Evolutionary conservation across 30 jellyfish, hydroid and myxozoan genomes (phyloP), one percentile per base, ranked within the genome.

Genomic region (Aurelia aurita complex sp. Pacific): DNA sequence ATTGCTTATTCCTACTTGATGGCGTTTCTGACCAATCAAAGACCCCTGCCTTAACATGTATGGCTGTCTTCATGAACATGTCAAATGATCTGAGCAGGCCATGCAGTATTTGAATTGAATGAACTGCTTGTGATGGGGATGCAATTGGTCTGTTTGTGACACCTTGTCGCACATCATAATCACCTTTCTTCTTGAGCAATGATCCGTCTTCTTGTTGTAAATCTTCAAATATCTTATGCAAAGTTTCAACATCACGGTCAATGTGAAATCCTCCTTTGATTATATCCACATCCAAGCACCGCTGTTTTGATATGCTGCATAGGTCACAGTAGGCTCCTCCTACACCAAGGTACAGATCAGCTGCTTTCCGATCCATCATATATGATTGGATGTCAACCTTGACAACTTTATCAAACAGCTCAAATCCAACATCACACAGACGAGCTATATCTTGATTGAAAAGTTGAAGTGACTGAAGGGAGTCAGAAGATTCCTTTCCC

Each of bases 401-500:
- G 3, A 59, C 84, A 67, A 12, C 29, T 46, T 46, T 54, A 15
- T 67, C 86, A 32, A n/a, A 10, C 32, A 61, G 18, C 52, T 29
- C 4, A 17, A 13, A 29, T 12, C 77, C 57, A 12, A 11, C 86
- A 2, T 50, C 83, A 12, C 35, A 3, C 51, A 36, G 32, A 12
- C 3, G 50, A 42, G 82, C 36, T 51, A 10, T 17, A 33, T 18
- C 88, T 10, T 63, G 69, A 79, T 79, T 67, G 64, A 66, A 79
- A 19, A 61, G 32, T 13, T 69, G 18, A 10, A 79, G 19, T 33
- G 86, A 79, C 64, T 79, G 89, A 14, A 79, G 50, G 19, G 66
- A 1, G 17, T 66, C 67, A 29, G 68, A 13, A 32, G 89, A 79
- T 70, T 79, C 75, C 69, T 79, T 79, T 36, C 89, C 89, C 89